A percentile compares a stretch with the other conserved stretches of the same genome.
Conservation (phyloP, 2,888 invertebrate species). For the Hirtodrosophila trivittata region DNA sequence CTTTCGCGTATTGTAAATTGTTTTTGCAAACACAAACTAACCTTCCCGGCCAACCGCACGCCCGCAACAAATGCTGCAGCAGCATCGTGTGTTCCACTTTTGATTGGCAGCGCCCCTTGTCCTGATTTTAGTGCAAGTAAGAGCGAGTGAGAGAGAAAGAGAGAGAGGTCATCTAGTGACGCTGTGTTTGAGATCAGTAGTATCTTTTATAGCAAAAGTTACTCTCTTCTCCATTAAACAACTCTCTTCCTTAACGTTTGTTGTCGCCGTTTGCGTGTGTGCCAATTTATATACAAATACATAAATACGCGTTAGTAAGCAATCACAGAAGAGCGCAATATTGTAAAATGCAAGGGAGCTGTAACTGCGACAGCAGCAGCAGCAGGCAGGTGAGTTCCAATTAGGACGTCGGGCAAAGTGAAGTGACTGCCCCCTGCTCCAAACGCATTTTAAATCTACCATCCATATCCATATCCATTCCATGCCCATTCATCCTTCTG, state of each 20-base stretch:
- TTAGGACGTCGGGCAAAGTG: conserved; percentile 35
- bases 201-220: conserved; percentile 16
- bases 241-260: neutral
- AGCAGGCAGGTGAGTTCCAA: conserved; percentile 62
- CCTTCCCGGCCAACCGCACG: conserved; percentile 10
- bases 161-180: conserved; percentile 18
- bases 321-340: conserved; percentile 29
- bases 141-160: conserved; percentile 3
- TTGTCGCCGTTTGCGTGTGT: conserved; percentile 12
- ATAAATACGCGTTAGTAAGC: conserved; percentile 1
- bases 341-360: conserved; percentile 49
- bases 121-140: conserved; percentile 61
- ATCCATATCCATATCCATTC: conserved; percentile 5
- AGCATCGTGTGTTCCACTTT: conserved; percentile 70
- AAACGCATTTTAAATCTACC: neutral
- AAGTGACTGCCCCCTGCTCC: conserved; percentile 25
- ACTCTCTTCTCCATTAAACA: conserved; percentile 8
- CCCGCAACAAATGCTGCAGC: conserved; percentile 14
- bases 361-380: conserved; percentile 33
- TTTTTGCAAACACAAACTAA: conserved; percentile 62
- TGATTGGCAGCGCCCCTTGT: conserved; percentile 62
- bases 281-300: conserved; percentile 33
- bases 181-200: conserved; percentile 46
- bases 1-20: conserved; percentile 73
- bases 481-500: conserved; percentile 22